Evolutionary conservation across 2,113 vertebrate species (phyloP).

Genomic region (Gallinago paraguaiae): DNA sequence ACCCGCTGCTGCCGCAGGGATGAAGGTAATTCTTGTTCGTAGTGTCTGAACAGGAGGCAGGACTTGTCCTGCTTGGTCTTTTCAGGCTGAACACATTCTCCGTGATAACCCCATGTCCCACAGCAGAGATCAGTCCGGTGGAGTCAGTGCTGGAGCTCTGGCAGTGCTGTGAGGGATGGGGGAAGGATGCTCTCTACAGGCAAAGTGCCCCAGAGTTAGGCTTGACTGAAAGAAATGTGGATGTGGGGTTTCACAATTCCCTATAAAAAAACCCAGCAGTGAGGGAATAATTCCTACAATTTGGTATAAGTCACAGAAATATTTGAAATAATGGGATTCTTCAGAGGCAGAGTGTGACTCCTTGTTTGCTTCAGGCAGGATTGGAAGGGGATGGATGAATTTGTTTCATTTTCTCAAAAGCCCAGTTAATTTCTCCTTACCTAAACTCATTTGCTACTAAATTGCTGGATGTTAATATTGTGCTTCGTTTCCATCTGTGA

Average conservation of each 20-base stretch:
- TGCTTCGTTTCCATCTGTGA: constrained; percentile 10
- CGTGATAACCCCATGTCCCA: background rate
- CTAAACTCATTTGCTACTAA: constrained; percentile 38
- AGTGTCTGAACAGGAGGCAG: background rate
- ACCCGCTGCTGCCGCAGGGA: constrained; percentile 86
- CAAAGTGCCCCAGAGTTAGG: background rate
- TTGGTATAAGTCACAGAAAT: background rate
- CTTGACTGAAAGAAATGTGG: background rate
- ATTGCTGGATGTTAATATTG: constrained; percentile 31
- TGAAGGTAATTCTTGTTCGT: constrained; percentile 74
- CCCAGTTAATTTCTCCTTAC: constrained; percentile 33
- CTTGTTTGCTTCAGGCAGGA: constrained; percentile 25
- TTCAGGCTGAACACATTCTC: background rate
- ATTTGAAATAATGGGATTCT: background rate
- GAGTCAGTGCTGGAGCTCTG: background rate
- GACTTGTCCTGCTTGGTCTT: background rate
- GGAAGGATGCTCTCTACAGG: background rate
- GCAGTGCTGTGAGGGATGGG: background rate
- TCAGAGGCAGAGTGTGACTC: background rate
- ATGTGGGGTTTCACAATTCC: background rate
- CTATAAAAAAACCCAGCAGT: background rate
- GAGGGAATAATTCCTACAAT: background rate
- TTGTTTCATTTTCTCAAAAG: constrained; percentile 30
- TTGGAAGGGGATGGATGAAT: constrained; percentile 5
- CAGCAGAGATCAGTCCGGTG: background rate